Base-by-base conservation (phyloP, 2,888 invertebrate genomes). In the Lasioglossum morio region DNA sequence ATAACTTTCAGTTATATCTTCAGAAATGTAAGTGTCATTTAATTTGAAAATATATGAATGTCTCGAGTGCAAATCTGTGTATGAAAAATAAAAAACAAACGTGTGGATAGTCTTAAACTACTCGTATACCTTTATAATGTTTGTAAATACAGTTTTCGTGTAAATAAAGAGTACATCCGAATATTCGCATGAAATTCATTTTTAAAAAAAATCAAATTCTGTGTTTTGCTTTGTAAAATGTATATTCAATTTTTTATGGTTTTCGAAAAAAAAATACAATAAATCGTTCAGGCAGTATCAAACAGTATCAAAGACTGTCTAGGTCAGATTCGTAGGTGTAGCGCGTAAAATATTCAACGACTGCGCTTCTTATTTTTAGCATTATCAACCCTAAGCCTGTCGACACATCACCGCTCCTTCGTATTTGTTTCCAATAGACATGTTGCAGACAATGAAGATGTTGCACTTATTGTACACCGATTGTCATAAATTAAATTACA, bases 111-210 rank as follows among this genome's bases (percentile, higher is more conserved):
- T 72, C 46, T 30, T 30, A 27, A 43, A 72, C 8, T 72, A 72
- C 27, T 43, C 46, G 27, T 46, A 46, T 46, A 40, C 8, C 43
- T 48, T 72, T 30, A 30, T 46, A 48, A 46, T 72, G 30, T 72
- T 40, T 72, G 72, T 72, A 72, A 72, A 48, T 46, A 48, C 46
- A 16, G 30, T 48, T 72, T 72, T 72, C 70, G 16, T 72, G 72
- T 72, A 46, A 40, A 46, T 72, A 72, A 46, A 46, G 16, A 72
- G 27, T 46, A 72, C 27, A 72, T 48, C 30, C 14, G 4, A 30
- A 46, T 46, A 46, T 8, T 27, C 16, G 10, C 23, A 30, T 30
- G 2, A 72, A 19, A 10, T 72, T 72, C 1, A 72, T 48, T 72
- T 12, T 10, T 3, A n/a, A 57, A 72, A 43, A 46, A 46, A 72